Conservation (phyloP, 2,113 vertebrate genomes). For the Mastomys coucha region DNA sequence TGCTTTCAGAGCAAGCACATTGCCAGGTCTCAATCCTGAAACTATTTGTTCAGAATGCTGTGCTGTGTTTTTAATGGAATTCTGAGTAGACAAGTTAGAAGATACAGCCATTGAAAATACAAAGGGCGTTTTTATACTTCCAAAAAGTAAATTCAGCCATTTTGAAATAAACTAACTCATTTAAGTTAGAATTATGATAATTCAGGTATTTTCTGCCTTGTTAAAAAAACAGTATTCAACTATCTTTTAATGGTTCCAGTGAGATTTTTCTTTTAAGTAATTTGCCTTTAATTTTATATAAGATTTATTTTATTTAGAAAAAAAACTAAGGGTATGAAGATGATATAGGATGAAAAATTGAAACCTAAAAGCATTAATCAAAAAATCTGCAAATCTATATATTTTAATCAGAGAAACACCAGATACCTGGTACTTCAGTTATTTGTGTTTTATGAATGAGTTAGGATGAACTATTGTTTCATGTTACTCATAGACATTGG, state of each 20-base stretch:
- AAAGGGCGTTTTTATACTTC: constrained; percentile 53
- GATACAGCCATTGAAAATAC: not conserved
- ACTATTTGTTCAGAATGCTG: not conserved
- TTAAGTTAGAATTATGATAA: constrained; percentile 9
- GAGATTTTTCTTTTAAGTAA: constrained; percentile 42
- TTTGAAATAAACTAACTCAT: constrained; percentile 17
- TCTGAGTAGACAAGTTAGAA: not conserved
- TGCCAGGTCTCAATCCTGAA: not conserved
- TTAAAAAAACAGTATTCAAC: not conserved
- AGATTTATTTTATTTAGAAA: constrained; percentile 17
- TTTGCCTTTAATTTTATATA: constrained; percentile 23
- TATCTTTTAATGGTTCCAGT: not conserved
- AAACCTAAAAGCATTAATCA: constrained; percentile 64
- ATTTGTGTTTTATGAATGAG: constrained; percentile 46
- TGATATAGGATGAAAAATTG: constrained; percentile 24
- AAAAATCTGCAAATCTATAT: constrained; percentile 50
- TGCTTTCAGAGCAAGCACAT: not conserved
- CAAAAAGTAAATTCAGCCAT: not conserved
- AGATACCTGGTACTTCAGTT: not conserved
- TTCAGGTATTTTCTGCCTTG: not conserved
- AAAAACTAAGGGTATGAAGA: not conserved
- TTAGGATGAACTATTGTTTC: constrained; percentile 54
- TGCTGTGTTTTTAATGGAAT: not conserved
- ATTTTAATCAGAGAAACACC: not conserved
- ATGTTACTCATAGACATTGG: constrained; percentile 68